Percentiles rank a stretch among this genome's conserved stretches.
phyloP scores from a whole-genome alignment of 2,888 invertebrate genomes.

The Dasypolia templi region DNA sequence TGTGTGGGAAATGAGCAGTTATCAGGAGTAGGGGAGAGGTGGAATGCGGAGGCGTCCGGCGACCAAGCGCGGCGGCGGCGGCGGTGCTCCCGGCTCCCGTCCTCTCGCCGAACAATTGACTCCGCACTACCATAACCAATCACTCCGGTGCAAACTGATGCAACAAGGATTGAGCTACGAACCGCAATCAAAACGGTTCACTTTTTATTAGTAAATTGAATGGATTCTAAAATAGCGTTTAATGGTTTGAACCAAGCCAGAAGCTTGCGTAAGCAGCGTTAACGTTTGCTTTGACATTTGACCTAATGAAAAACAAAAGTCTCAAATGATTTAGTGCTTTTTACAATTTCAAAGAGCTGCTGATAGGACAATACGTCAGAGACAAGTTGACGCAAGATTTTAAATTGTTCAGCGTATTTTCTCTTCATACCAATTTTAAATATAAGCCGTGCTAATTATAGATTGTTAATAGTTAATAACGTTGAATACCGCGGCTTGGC shows the following conservation, averaged over 20 bases:
- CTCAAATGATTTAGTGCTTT: constrained; percentile 22
- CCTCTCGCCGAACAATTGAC: constrained; percentile 67
- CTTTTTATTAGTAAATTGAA: constrained; percentile 16
- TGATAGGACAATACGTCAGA: constrained; percentile 15
- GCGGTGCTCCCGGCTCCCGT: constrained; percentile 41
- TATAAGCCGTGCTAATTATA: constrained; percentile 49
- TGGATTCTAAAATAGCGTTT: constrained; percentile 4
- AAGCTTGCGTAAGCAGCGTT: constrained; percentile 30
- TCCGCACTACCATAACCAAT: constrained; percentile 60
- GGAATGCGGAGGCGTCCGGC: constrained; percentile 82
- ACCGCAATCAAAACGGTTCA: background rate
- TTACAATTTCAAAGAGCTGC: constrained; percentile 9
- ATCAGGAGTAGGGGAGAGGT: constrained; percentile 69
- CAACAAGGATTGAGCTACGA: constrained; percentile 31
- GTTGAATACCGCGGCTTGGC: constrained; percentile 26
- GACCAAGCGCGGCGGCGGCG: constrained; percentile 62
- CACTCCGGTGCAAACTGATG: constrained; percentile 48
- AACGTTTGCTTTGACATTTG: constrained; percentile 45
- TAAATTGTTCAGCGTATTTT: constrained; percentile 3
- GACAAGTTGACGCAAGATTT: background rate
- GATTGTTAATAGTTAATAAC: constrained; percentile 48
- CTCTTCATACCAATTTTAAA: constrained; percentile 7
- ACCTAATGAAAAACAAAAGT: constrained; percentile 15
- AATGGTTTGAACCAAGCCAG: background rate
- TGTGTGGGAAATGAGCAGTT: constrained; percentile 79